Evolutionary conservation across 1,140 invertebrate species (phyloP).

Genomic region (Himalopsyche phryganea): DNA sequence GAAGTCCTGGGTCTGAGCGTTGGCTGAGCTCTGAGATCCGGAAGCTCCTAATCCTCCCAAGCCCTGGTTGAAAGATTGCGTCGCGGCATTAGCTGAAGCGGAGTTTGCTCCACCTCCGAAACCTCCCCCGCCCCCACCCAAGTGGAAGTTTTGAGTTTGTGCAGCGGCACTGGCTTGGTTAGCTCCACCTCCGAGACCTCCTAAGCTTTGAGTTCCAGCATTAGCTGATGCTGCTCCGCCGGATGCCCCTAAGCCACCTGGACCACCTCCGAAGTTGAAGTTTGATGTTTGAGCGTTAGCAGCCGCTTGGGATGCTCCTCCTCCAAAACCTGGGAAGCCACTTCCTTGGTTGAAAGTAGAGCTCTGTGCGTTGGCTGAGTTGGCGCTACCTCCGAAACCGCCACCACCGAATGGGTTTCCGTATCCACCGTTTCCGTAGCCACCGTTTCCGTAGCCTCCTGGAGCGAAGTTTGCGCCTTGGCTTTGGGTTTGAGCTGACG

Average conservation of each 20-base stretch:
- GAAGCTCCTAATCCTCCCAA: slow-evolving; percentile 8
- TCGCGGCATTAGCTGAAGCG: not conserved
- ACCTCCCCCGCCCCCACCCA: not conserved
- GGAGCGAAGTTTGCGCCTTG: not conserved
- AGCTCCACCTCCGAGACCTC: slow-evolving; percentile 1
- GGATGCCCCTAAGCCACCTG: slow-evolving; percentile 7
- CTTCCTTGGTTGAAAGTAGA: slow-evolving; percentile 20
- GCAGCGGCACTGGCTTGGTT: slow-evolving; percentile 14
- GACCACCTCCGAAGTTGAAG: slow-evolving; percentile 4
- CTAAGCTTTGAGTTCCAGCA: slow-evolving; percentile 11
- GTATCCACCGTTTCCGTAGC: slow-evolving; percentile 6
- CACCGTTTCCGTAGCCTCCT: slow-evolving; percentile 9
- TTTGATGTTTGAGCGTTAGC: slow-evolving; percentile 21
- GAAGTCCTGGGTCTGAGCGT: slow-evolving; percentile 12
- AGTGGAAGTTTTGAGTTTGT: slow-evolving; percentile 23
- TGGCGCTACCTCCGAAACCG: slow-evolving; percentile 16
- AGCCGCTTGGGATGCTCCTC: slow-evolving; percentile 7
- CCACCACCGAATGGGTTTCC: slow-evolving; percentile 7
- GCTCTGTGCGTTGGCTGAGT: slow-evolving; percentile 18
- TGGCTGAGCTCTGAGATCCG: slow-evolving; percentile 12
- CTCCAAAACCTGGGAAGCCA: slow-evolving; percentile 13
- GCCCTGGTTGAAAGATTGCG: not conserved
- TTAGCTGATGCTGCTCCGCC: slow-evolving; percentile 14
- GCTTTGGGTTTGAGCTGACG: not conserved
- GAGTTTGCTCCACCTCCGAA: not conserved